Conservation (phyloP, 2,113 vertebrate species). For the Triplophysa tibetana region DNA sequence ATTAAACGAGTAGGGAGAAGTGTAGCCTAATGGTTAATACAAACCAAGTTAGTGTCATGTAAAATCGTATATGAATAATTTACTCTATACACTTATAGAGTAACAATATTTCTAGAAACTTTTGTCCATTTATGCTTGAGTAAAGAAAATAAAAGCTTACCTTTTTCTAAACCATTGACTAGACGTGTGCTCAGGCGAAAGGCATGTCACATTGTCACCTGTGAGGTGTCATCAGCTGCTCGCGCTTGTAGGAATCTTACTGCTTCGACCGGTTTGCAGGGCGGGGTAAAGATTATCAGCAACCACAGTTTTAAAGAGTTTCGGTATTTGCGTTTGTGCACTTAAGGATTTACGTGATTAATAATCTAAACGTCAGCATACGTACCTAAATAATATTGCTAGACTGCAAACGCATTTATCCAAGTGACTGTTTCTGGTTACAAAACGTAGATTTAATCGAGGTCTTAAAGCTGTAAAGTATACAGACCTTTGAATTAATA, state of each 20-base stretch:
- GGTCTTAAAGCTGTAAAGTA: too few relatives aligned
- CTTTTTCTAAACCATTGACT: constrained; percentile 3
- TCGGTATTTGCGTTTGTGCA: neutral
- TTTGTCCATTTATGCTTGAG: neutral
- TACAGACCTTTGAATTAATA: too few relatives aligned
- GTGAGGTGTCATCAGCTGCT: neutral
- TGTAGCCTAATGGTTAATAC: too few relatives aligned
- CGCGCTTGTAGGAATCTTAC: neutral
- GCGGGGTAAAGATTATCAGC: neutral
- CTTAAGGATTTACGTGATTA: neutral
- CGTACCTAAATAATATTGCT: neutral
- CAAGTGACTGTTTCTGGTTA: too few relatives aligned
- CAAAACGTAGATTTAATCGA: too few relatives aligned
- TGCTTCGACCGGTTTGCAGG: constrained; percentile 34
- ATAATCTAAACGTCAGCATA: neutral
- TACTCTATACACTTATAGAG: too few relatives aligned
- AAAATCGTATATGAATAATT: too few relatives aligned
- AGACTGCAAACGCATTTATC: neutral
- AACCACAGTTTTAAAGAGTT: neutral
- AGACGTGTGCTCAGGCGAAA: neutral
- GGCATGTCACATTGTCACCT: neutral
- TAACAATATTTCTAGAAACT: neutral
- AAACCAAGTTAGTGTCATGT: too few relatives aligned
- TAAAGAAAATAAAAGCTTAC: constrained; percentile 15
- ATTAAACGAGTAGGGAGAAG: too few relatives aligned